Conservation (phyloP, 1,140 invertebrate species). For the Cyclina sinensis region DNA sequence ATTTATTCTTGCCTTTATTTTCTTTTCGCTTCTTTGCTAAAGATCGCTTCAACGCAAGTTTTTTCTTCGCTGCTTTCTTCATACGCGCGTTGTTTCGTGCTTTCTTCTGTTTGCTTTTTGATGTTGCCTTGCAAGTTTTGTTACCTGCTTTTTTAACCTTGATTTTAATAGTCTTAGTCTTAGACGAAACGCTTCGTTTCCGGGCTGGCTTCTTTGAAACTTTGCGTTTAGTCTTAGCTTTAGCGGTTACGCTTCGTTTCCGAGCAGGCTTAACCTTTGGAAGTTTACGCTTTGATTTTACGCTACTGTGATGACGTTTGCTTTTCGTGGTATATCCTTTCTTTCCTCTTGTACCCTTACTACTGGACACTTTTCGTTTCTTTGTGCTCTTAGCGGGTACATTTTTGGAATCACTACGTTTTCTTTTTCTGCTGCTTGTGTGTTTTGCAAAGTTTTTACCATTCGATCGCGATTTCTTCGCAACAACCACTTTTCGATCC, state of each 20-base stretch:
- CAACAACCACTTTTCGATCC: neutral
- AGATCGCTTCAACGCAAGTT: neutral
- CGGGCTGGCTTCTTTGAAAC: too few relatives aligned
- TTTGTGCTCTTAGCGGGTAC: neutral
- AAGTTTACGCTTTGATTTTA: neutral
- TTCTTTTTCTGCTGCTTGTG: neutral
- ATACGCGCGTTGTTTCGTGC: neutral
- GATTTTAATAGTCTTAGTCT: neutral
- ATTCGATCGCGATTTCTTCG: neutral
- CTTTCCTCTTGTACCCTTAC: neutral
- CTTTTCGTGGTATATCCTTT: neutral
- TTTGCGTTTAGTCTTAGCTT: neutral
- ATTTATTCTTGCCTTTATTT: neutral
- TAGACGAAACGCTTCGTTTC: neutral
- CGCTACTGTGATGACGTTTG: neutral
- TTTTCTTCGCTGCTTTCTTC: constrained; percentile 5
- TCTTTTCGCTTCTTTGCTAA: constrained; percentile 23
- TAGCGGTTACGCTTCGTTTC: neutral
- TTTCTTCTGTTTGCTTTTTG: neutral
- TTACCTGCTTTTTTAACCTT: neutral
- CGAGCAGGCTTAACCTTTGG: neutral
- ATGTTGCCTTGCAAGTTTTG: constrained; percentile 5
- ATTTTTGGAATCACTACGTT: neutral
- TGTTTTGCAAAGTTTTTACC: neutral
- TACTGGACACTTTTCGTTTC: neutral